Conservation (phyloP, 2,797 vertebrate species). For the Pipistrellus kuhlii region DNA sequence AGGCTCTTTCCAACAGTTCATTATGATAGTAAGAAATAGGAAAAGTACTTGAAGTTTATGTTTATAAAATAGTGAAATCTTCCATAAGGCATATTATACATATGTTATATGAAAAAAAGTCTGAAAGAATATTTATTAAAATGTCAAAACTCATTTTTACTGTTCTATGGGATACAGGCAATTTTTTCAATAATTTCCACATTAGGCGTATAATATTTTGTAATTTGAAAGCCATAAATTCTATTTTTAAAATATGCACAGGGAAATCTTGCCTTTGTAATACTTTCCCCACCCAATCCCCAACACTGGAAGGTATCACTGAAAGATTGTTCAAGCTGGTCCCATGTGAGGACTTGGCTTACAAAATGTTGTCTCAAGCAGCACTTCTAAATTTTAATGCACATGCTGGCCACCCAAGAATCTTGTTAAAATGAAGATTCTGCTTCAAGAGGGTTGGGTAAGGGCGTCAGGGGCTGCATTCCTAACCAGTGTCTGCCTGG, state of each 20-base stretch:
- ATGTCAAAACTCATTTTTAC: slow-evolving; percentile 1
- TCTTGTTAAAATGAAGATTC: slow-evolving; percentile 8
- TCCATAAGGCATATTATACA: background rate
- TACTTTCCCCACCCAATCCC: background rate
- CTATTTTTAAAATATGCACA: background rate
- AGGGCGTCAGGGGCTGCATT: background rate
- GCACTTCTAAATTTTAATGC: background rate
- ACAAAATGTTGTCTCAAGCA: background rate
- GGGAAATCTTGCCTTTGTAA: background rate
- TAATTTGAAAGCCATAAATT: background rate
- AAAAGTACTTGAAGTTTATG: background rate
- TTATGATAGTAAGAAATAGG: background rate
- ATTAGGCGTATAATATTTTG: background rate
- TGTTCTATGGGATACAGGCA: background rate
- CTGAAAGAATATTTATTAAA: background rate
- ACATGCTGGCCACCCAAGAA: background rate
- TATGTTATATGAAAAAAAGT: background rate
- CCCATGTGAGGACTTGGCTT: background rate
- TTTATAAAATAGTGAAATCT: background rate
- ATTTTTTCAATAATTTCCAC: background rate
- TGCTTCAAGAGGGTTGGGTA: background rate
- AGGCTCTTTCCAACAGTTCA: background rate
- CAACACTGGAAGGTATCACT: background rate
- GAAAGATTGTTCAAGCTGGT: slow-evolving; percentile 10
- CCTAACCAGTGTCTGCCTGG: background rate